These are phyloP conservation scores for Drosophila melanica DNA, from an alignment of 1,140 invertebrate species.

Conservation along the genomic window DNA sequence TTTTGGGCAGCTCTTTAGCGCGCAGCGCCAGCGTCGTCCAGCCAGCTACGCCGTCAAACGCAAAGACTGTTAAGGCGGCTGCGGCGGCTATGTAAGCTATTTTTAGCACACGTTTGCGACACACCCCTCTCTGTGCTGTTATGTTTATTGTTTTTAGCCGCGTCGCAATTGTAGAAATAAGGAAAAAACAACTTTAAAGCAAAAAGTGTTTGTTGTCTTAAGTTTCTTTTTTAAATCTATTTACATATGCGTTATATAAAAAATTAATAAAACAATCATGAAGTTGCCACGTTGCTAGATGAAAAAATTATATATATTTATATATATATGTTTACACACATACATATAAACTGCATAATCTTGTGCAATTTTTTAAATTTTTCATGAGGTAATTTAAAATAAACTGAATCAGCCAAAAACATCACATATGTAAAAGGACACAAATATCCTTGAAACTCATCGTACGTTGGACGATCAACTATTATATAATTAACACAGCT, in stretches of 20 bases:
- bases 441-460: background rate
- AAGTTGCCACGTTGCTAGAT: slow-evolving; percentile 26
- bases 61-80: slow-evolving; percentile 20
- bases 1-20: slow-evolving; percentile 41
- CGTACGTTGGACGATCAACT: background rate
- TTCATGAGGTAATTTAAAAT: background rate
- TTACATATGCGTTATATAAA: slow-evolving; percentile 6
- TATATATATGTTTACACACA: slow-evolving; percentile 10
- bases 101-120: slow-evolving; percentile 47
- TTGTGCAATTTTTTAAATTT: background rate
- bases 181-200: slow-evolving; percentile 1
- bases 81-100: slow-evolving; percentile 41
- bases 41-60: slow-evolving; percentile 2
- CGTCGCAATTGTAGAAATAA: slow-evolving; percentile 21
- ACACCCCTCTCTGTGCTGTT: background rate
- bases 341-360: background rate
- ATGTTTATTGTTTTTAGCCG: slow-evolving; percentile 22
- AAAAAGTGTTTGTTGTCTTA: slow-evolving; percentile 1
- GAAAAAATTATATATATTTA: background rate
- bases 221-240: slow-evolving; percentile 6
- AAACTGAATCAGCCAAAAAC: background rate
- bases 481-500: slow-evolving; percentile 27
- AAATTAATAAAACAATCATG: background rate
- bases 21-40: slow-evolving; percentile 44
- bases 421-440: background rate